These are phyloP conservation scores for Edolisoma coerulescens DNA, from an alignment of 2,113 vertebrate species.

Conservation along the genomic window DNA sequence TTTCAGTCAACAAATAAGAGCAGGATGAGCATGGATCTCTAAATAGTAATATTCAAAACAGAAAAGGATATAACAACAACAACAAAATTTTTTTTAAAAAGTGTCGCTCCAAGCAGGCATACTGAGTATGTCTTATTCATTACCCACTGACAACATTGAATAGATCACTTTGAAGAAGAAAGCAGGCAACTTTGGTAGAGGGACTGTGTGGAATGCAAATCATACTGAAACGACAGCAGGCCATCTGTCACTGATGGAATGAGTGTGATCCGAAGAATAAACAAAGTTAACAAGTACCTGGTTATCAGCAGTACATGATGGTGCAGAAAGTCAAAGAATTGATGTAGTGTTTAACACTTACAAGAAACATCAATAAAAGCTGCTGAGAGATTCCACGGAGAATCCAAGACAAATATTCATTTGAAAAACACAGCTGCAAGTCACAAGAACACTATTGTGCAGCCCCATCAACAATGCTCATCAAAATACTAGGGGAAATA, in stretches of 20 bases:
- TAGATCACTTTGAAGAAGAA: background rate
- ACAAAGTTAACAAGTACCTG: slow-evolving; percentile 34
- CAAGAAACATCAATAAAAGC: slow-evolving; percentile 48
- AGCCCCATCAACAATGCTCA: background rate
- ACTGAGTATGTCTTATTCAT: background rate
- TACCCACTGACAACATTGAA: background rate
- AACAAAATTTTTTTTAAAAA: background rate
- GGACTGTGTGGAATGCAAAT: background rate
- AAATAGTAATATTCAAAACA: background rate
- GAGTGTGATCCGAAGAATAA: slow-evolving; percentile 5
- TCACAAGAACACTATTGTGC: slow-evolving; percentile 48
- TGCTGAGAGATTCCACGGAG: slow-evolving; percentile 30
- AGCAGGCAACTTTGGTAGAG: background rate
- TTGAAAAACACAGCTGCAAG: slow-evolving; percentile 61
- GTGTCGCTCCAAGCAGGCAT: background rate
- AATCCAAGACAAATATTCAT: slow-evolving; percentile 57
- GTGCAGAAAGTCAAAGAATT: slow-evolving; percentile 22
- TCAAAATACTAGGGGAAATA: background rate
- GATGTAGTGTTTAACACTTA: slow-evolving; percentile 39
- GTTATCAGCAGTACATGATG: slow-evolving; percentile 7
- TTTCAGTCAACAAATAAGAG: background rate
- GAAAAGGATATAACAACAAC: background rate
- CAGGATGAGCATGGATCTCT: background rate
- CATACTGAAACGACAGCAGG: background rate
- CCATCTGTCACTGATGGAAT: background rate